Conservation (phyloP, 2,113 vertebrate genomes). For the Solea solea region DNA sequence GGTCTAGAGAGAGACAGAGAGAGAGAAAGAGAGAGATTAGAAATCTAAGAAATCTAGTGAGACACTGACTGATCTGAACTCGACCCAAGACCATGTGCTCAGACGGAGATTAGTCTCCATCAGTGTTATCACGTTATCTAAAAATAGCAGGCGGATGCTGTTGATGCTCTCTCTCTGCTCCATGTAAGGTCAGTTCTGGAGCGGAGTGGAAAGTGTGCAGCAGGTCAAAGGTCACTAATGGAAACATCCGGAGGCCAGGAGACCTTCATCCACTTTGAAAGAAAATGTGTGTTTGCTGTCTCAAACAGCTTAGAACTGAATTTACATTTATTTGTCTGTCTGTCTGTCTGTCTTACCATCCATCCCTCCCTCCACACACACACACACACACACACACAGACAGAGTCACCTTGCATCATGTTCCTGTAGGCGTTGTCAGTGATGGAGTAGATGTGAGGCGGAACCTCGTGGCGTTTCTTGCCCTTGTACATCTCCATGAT, state of each 20-base stretch:
- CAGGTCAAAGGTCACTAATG: slow-evolving; percentile 43
- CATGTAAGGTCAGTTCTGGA: slow-evolving; percentile 71
- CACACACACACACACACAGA: background rate
- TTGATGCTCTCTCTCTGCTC: slow-evolving; percentile 32
- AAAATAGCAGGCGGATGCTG: slow-evolving; percentile 66
- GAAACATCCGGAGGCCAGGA: background rate
- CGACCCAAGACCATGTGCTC: slow-evolving; percentile 10
- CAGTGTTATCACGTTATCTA: slow-evolving; percentile 34
- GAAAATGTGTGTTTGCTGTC: too few species aligned
- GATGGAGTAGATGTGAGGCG: slow-evolving; percentile 96
- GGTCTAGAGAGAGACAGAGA: slow-evolving; percentile 68
- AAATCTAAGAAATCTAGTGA: slow-evolving; percentile 1
- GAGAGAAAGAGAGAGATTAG: background rate
- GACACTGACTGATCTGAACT: slow-evolving; percentile 38
- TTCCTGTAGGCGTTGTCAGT: slow-evolving; percentile 97
- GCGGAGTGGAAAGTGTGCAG: slow-evolving; percentile 49
- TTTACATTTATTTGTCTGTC: too few species aligned
- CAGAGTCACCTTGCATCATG: slow-evolving; percentile 92
- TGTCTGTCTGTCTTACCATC: too few species aligned
- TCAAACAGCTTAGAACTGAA: too few species aligned
- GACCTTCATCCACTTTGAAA: too few species aligned
- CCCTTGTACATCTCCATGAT: slow-evolving; percentile 98
- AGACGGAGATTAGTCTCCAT: slow-evolving; percentile 58
- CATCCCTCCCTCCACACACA: too few species aligned
- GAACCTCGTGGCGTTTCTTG: slow-evolving; percentile 97